These are phyloP conservation scores for Girardinus metallicus DNA, from an alignment of 2,797 vertebrate species.

Conservation along the genomic window DNA sequence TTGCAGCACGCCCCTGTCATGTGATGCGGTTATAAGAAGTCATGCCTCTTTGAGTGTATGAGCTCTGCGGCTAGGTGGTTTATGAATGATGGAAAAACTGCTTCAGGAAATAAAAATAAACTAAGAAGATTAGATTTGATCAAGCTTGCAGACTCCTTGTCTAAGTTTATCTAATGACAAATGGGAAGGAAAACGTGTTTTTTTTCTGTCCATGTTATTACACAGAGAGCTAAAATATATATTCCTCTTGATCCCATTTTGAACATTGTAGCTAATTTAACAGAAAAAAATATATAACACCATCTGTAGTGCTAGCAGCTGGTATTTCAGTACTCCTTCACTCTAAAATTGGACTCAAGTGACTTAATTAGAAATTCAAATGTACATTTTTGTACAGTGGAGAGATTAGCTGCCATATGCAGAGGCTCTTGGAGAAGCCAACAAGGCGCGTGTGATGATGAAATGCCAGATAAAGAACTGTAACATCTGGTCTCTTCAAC, in stretches of 20 bases:
- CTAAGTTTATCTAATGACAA: not conserved
- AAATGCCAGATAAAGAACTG: not conserved
- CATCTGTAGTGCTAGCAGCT: not conserved
- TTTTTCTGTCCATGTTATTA: not conserved
- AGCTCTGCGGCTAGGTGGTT: not conserved
- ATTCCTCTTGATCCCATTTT: slow-evolving; percentile 1
- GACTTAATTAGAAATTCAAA: slow-evolving; percentile 1
- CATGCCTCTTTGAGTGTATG: not conserved
- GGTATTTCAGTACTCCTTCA: not conserved
- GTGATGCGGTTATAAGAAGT: not conserved
- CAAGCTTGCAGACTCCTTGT: not conserved
- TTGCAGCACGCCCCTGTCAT: not conserved
- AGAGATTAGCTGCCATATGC: not conserved
- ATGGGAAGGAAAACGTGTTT: not conserved
- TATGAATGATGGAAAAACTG: not conserved
- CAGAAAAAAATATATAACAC: not conserved
- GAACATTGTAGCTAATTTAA: not conserved
- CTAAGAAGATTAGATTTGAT: not conserved
- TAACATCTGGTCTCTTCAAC: slow-evolving; percentile 35
- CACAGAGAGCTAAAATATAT: not conserved
- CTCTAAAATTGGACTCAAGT: not conserved
- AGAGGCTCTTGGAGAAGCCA: not conserved
- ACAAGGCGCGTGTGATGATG: slow-evolving; percentile 20
- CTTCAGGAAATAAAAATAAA: not conserved
- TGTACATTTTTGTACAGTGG: not conserved